Conservation (phyloP, 2,113 vertebrate genomes). For the Clinocottus analis region DNA sequence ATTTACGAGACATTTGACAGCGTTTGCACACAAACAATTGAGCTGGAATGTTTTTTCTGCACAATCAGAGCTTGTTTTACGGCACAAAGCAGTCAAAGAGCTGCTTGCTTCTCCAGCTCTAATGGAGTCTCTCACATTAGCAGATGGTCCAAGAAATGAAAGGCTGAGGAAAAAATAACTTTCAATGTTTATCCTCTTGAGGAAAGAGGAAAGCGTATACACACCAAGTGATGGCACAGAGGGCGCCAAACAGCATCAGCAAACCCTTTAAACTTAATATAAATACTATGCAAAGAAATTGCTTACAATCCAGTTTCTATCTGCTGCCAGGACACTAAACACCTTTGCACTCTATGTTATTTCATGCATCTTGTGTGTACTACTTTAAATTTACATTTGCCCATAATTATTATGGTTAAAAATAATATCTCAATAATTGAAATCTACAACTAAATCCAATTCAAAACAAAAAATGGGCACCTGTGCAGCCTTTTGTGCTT, state of each 20-base stretch:
- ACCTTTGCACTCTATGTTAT: neutral
- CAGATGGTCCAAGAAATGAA: slow-evolving; percentile 48
- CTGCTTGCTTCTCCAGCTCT: slow-evolving; percentile 10
- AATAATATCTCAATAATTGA: neutral
- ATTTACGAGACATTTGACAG: slow-evolving; percentile 26
- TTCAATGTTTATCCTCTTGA: slow-evolving; percentile 10
- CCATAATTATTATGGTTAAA: no score
- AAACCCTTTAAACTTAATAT: neutral
- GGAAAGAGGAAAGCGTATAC: slow-evolving; percentile 5
- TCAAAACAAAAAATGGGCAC: neutral
- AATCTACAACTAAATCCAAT: neutral
- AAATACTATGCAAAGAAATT: neutral
- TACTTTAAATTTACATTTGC: neutral
- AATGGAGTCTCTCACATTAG: slow-evolving; percentile 31
- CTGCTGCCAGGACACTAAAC: neutral
- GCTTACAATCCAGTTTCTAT: neutral
- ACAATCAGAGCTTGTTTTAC: slow-evolving; percentile 49
- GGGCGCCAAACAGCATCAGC: slow-evolving; percentile 1
- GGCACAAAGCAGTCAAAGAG: slow-evolving; percentile 48
- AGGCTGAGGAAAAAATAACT: slow-evolving; percentile 32
- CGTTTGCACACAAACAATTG: slow-evolving; percentile 22
- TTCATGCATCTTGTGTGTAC: neutral
- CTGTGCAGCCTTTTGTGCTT: neutral
- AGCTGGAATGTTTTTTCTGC: slow-evolving; percentile 31
- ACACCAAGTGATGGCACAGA: neutral